Conservation (phyloP, 2,113 vertebrate species). For the Pluvianellus socialis region DNA sequence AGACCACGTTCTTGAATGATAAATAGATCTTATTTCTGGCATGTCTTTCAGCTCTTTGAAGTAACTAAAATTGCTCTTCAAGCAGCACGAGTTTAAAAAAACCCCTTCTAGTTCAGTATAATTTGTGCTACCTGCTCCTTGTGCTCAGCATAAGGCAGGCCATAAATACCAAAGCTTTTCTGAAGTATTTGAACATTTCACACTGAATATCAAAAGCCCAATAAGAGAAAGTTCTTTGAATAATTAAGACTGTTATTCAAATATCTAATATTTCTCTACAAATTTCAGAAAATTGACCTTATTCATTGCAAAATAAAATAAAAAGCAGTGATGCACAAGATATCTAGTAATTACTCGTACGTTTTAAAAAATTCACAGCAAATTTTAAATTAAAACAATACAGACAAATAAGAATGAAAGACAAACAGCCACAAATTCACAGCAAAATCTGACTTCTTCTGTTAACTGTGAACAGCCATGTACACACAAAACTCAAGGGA, state of each 20-base stretch:
- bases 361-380: neutral
- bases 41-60: neutral
- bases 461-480: neutral
- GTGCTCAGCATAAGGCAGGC: neutral
- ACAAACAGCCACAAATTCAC: neutral
- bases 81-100: neutral
- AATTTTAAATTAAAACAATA: neutral
- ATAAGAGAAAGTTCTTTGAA: neutral
- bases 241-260: neutral
- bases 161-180: neutral
- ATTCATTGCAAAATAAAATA: neutral
- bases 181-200: neutral
- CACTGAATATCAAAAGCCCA: neutral
- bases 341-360: neutral
- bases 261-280: neutral
- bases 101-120: neutral
- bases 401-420: neutral
- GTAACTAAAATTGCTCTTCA: neutral
- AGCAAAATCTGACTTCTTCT: neutral
- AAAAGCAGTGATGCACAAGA: neutral
- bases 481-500: neutral
- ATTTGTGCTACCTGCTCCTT: neutral
- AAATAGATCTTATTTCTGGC: neutral
- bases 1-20: neutral
- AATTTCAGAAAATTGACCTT: neutral